Evolutionary conservation across 2,113 vertebrate genomes (phyloP).

Genomic region (Austrofundulus limnaeus): DNA sequence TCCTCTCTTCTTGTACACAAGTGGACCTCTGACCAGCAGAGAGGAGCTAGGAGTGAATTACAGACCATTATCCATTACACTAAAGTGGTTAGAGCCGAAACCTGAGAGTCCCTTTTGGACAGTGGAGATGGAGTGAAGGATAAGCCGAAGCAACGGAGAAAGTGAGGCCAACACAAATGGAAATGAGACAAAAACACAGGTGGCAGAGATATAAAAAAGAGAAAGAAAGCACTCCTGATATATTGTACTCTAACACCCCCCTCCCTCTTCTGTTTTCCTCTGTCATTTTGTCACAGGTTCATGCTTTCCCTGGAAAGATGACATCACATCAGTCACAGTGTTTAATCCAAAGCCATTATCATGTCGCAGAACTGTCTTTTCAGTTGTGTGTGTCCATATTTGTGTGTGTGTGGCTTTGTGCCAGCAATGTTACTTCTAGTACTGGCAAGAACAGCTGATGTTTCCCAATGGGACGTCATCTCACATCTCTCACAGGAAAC

Average conservation of each 20-base stretch:
- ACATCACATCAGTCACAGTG: slow-evolving; percentile 60
- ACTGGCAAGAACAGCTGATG: slow-evolving; percentile 33
- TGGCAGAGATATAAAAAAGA: slow-evolving; percentile 26
- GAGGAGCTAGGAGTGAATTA: slow-evolving; percentile 68
- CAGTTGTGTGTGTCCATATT: background rate
- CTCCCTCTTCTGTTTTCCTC: slow-evolving; percentile 22
- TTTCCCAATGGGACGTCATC: slow-evolving; percentile 34
- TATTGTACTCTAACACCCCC: slow-evolving; percentile 10
- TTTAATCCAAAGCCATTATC: slow-evolving; percentile 71
- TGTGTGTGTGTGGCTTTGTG: slow-evolving; percentile 8
- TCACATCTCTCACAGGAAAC: slow-evolving; percentile 28
- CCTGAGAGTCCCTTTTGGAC: slow-evolving; percentile 49
- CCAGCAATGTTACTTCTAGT: slow-evolving; percentile 52
- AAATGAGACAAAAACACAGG: background rate
- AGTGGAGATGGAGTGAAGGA: slow-evolving; percentile 28
- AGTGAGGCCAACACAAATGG: slow-evolving; percentile 37
- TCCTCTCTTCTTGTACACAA: slow-evolving; percentile 47
- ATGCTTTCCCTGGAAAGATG: slow-evolving; percentile 47
- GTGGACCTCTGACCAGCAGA: slow-evolving; percentile 56
- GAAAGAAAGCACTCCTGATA: background rate
- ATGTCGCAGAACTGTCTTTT: slow-evolving; percentile 47
- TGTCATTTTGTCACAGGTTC: slow-evolving; percentile 53
- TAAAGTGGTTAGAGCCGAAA: slow-evolving; percentile 64
- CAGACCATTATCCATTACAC: slow-evolving; percentile 62
- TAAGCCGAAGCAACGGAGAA: slow-evolving; percentile 10